Conservation (phyloP, 2,888 invertebrate genomes). For the Chrysotoxum bicinctum region DNA sequence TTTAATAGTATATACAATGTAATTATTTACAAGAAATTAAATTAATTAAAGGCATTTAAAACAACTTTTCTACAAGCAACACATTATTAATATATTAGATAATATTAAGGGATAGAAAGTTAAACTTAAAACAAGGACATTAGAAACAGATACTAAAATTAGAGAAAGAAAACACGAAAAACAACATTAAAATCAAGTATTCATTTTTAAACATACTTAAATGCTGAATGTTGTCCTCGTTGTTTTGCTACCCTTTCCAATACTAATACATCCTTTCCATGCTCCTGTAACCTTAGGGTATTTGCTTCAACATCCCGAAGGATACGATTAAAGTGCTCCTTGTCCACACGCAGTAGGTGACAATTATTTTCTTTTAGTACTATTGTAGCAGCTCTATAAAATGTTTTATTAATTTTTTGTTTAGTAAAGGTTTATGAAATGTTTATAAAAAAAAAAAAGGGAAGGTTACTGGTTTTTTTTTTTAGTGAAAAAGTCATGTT, state of each 20-base stretch:
- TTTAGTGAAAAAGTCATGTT: no score
- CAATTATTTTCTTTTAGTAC: constrained; percentile 91
- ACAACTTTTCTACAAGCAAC: not conserved
- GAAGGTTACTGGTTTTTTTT: no score
- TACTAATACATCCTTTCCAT: constrained; percentile 91
- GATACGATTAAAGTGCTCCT: constrained; percentile 92
- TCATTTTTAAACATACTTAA: constrained; percentile 84
- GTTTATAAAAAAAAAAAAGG: not conserved
- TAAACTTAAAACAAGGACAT: not conserved
- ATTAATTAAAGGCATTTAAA: not conserved
- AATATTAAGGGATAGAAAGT: not conserved
- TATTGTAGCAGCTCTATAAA: constrained; percentile 89
- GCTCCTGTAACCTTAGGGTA: constrained; percentile 91
- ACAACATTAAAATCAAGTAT: constrained; percentile 20
- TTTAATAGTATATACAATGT: not conserved
- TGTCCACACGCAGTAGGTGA: constrained; percentile 91
- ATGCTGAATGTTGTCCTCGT: constrained; percentile 82
- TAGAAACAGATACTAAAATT: not conserved
- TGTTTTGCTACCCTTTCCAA: constrained; percentile 87
- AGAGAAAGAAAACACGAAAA: constrained; percentile 9
- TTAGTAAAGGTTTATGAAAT: not conserved
- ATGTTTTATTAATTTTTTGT: constrained; percentile 29
- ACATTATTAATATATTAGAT: not conserved
- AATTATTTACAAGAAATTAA: not conserved
- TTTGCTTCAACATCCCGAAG: constrained; percentile 93